phyloP scores from a whole-genome alignment of 2,113 vertebrate species.

The Nycticorax nycticorax region DNA sequence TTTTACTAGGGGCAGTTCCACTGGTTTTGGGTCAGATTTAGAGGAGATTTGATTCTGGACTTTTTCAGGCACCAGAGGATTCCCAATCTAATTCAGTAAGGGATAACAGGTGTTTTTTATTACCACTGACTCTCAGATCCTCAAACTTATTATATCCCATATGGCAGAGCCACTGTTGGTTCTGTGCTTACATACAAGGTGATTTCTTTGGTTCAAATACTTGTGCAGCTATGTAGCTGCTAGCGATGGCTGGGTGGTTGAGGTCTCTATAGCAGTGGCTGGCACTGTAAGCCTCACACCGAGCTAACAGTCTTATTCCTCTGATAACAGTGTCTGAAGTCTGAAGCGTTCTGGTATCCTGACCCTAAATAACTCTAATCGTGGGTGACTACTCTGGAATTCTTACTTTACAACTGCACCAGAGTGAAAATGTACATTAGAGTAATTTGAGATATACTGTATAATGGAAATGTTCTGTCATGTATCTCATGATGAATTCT shows the following conservation, averaged over 20 bases:
- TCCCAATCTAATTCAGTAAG: not conserved
- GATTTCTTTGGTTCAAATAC: not conserved
- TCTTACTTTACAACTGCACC: not conserved
- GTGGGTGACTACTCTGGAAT: not conserved
- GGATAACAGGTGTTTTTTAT: not conserved
- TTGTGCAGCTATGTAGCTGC: not conserved
- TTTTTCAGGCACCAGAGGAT: not conserved
- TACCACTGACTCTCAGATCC: not conserved
- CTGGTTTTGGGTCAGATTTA: not conserved
- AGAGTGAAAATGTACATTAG: not conserved
- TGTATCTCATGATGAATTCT: not conserved
- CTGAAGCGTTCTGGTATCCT: not conserved
- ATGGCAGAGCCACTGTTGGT: not conserved
- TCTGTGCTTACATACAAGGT: not conserved
- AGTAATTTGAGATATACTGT: not conserved
- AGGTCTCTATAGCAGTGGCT: not conserved
- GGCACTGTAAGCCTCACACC: rapidly evolving
- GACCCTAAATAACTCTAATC: not conserved
- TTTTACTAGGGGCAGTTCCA: not conserved
- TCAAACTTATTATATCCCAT: not conserved
- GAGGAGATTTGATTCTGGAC: not conserved
- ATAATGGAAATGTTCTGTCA: not conserved
- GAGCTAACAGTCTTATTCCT: not conserved
- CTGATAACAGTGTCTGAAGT: not conserved
- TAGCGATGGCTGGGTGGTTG: not conserved